Percentiles rank a stretch among this genome's conserved stretches.
Evolutionary conservation across 2,113 vertebrate genomes (phyloP).

Genomic region (Antigone vipio): DNA sequence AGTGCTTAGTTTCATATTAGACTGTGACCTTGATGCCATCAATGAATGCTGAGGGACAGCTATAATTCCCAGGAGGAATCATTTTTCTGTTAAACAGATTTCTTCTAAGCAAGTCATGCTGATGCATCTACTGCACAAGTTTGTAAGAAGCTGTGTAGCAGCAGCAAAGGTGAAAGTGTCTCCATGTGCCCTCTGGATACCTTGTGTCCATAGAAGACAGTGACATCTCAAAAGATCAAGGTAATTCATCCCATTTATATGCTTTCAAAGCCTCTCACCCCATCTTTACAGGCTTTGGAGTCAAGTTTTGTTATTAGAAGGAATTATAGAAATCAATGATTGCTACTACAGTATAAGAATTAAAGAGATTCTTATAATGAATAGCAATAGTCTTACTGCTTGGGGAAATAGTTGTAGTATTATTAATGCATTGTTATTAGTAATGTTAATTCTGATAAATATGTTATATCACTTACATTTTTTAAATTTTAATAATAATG

Average conservation of each 20-base stretch:
- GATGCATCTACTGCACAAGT: not conserved
- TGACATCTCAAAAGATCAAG: not conserved
- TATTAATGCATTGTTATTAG: not conserved
- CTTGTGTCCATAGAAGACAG: not conserved
- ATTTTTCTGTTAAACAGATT: conserved; percentile 11
- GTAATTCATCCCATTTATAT: not conserved
- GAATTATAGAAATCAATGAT: not conserved
- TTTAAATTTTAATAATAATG: not conserved
- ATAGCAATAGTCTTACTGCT: not conserved
- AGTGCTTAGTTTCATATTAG: not conserved
- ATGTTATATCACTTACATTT: not conserved
- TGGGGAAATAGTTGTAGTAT: not conserved
- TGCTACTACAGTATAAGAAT: not conserved
- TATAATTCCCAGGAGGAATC: not conserved
- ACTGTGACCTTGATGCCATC: not conserved
- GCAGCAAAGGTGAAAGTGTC: not conserved
- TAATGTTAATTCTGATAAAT: not conserved
- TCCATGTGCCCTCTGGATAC: not conserved
- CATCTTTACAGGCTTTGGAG: not conserved
- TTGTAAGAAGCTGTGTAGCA: not conserved
- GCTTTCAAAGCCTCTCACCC: not conserved
- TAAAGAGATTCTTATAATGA: not conserved
- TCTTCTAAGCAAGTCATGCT: not conserved
- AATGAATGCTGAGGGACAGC: not conserved
- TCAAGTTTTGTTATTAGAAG: not conserved